Conservation (phyloP, 2,797 vertebrate species). For the Heteromormyrus szaboi region DNA sequence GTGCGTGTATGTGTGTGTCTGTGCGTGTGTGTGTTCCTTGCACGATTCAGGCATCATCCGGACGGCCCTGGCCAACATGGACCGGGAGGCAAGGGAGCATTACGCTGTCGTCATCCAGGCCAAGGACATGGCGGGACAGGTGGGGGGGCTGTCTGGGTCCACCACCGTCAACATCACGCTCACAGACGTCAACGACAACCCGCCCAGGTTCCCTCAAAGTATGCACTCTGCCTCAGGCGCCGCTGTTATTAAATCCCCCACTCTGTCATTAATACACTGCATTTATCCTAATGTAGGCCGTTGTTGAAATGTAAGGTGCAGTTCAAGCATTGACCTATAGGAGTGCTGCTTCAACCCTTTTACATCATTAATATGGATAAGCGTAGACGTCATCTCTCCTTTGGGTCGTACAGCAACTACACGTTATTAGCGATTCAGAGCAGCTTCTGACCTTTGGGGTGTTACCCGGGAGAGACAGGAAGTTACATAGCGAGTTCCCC, state of each 20-base stretch:
- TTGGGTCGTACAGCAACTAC: not conserved
- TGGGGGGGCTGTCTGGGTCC: slow-evolving; percentile 91
- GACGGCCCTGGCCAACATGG: slow-evolving; percentile 95
- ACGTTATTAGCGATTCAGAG: not conserved
- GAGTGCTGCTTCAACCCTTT: not conserved
- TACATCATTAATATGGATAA: not conserved
- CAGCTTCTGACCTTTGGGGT: not conserved
- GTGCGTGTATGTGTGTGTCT: not conserved
- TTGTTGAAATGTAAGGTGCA: not conserved
- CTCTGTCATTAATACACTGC: not conserved
- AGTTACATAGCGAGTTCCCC: not conserved
- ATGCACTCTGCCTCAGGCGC: slow-evolving; percentile 45
- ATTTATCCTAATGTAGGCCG: not conserved
- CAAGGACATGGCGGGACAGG: slow-evolving; percentile 98
- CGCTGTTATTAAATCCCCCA: not conserved
- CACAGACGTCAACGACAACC: slow-evolving; percentile 96
- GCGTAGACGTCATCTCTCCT: not conserved
- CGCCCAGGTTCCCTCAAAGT: slow-evolving; percentile 93
- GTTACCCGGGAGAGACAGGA: not conserved
- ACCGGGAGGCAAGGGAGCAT: slow-evolving; percentile 93
- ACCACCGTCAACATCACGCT: slow-evolving; percentile 95
- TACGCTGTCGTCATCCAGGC: slow-evolving; percentile 97
- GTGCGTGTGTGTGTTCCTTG: not conserved
- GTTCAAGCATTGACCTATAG: not conserved
- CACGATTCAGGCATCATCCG: slow-evolving; percentile 80